Evolutionary conservation across 2,888 invertebrate species (phyloP).

Genomic region (Heteromyza rotundicornis): DNA sequence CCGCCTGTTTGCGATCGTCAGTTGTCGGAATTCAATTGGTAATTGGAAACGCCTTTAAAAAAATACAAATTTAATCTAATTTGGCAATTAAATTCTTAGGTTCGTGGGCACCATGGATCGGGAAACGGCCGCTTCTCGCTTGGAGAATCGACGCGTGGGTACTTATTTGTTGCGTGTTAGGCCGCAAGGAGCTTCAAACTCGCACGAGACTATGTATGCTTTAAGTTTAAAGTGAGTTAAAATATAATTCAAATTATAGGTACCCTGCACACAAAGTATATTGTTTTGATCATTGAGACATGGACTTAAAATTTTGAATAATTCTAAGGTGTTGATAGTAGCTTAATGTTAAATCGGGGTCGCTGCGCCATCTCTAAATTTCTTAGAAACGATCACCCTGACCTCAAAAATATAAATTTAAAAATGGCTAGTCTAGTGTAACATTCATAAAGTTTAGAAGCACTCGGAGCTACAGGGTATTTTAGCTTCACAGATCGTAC

Average conservation of each 20-base stretch:
- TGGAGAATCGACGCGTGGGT: slow-evolving; percentile 81
- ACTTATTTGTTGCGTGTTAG: slow-evolving; percentile 85
- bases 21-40: slow-evolving; percentile 68
- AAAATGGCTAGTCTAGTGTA: too few species aligned
- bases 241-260: background rate
- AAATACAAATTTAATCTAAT: background rate
- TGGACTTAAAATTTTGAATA: too few species aligned
- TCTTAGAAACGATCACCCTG: too few species aligned
- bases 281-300: background rate
- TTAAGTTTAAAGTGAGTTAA: slow-evolving; percentile 80
- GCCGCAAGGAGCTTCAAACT: slow-evolving; percentile 70
- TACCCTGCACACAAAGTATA: background rate
- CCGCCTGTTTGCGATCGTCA: slow-evolving; percentile 69
- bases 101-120: slow-evolving; percentile 90
- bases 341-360: too few species aligned
- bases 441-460: too few species aligned
- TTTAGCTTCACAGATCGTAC: too few species aligned
- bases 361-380: too few species aligned
- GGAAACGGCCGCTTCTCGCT: slow-evolving; percentile 74
- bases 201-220: slow-evolving; percentile 78
- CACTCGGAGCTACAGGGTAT: too few species aligned
- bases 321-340: too few species aligned
- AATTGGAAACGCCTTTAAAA: slow-evolving; percentile 12
- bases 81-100: too few species aligned
- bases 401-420: too few species aligned